These are phyloP conservation scores for Tamias sibiricus DNA, from an alignment of 2,113 vertebrate species.

Conservation along the genomic window DNA sequence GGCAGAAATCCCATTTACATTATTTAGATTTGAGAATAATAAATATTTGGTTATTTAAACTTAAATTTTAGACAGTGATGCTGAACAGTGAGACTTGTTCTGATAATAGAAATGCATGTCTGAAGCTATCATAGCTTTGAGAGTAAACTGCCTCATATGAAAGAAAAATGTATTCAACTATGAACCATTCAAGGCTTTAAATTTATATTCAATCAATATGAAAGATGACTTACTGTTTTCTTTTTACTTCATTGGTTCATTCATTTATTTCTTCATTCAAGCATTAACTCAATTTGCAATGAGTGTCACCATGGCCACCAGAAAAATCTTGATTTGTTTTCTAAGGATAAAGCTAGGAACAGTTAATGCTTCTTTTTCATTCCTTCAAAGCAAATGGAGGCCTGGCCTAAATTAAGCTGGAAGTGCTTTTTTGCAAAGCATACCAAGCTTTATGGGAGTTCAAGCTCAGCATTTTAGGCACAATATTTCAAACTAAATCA, in stretches of 20 bases:
- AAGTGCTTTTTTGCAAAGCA: constrained; percentile 85
- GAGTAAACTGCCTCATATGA: not conserved
- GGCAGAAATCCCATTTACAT: not conserved
- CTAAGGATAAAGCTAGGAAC: constrained; percentile 81
- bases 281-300: constrained; percentile 21
- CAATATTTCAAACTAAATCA: constrained; percentile 88
- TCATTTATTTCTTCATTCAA: not conserved
- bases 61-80: not conserved
- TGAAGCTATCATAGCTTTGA: not conserved
- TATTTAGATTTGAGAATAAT: not conserved
- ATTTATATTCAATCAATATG: not conserved
- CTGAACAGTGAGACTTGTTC: not conserved
- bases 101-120: not conserved
- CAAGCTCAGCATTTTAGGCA: constrained; percentile 84
- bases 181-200: not conserved
- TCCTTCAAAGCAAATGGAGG: constrained; percentile 86
- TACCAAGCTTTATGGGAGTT: constrained; percentile 88
- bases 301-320: constrained; percentile 42
- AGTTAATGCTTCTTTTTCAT: constrained; percentile 82
- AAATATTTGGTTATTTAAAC: not conserved
- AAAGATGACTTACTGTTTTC: not conserved
- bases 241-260: not conserved
- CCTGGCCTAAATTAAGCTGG: constrained; percentile 88
- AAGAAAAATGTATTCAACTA: constrained; percentile 1
- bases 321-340: constrained; percentile 63